A percentile compares a stretch with the other conserved stretches of the same genome.
Evolutionary conservation across 2,797 vertebrate species (phyloP).

Genomic region (Chrosomus eos): DNA sequence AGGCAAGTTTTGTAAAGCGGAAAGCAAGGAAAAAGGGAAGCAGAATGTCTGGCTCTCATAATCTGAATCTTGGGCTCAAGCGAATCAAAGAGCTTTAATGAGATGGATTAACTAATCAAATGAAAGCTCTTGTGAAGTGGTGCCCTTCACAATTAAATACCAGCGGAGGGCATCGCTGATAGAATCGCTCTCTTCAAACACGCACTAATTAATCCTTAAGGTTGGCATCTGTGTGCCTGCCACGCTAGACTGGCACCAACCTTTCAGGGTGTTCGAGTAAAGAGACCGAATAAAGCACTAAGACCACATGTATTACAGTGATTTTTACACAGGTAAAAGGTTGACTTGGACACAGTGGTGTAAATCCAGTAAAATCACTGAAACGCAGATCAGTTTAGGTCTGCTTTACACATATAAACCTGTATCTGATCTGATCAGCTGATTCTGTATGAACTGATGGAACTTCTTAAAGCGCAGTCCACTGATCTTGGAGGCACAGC

Average conservation of each 20-base stretch:
- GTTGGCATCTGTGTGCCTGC: slow-evolving; percentile 40
- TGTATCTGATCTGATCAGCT: slow-evolving; percentile 20
- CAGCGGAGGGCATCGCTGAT: slow-evolving; percentile 58
- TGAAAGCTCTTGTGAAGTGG: slow-evolving; percentile 48
- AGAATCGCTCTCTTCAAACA: slow-evolving; percentile 55
- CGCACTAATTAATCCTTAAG: slow-evolving; percentile 55
- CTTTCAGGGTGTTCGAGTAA: background rate
- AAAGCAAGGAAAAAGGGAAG: background rate
- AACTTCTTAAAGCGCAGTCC: background rate
- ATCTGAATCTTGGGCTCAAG: slow-evolving; percentile 36
- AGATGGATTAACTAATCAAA: slow-evolving; percentile 62
- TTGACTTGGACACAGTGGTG: background rate
- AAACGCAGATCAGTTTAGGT: background rate
- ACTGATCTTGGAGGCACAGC: background rate
- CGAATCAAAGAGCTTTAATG: slow-evolving; percentile 52
- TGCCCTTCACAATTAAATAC: slow-evolving; percentile 60
- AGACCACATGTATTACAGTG: background rate
- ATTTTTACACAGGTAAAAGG: background rate
- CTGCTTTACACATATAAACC: background rate
- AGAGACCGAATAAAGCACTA: background rate
- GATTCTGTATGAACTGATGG: slow-evolving; percentile 4
- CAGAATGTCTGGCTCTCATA: slow-evolving; percentile 42
- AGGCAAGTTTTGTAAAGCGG: background rate
- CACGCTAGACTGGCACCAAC: slow-evolving; percentile 38
- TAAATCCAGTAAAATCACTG: background rate